phyloP scores from a whole-genome alignment of 2,113 vertebrate genomes.

The Otolemur garnettii region DNA sequence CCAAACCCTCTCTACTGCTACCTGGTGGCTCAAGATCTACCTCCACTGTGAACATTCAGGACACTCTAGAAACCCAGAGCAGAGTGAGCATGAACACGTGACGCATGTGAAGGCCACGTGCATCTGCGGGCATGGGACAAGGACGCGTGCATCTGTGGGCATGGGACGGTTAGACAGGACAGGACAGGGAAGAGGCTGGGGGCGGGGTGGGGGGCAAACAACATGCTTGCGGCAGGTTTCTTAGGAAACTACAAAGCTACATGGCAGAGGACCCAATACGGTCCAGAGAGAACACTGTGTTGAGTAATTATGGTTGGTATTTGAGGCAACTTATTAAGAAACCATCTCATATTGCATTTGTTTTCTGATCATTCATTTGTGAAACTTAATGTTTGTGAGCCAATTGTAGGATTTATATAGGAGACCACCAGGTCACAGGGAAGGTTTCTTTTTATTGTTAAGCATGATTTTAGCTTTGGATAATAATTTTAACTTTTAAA shows the following conservation, averaged over 20 bases:
- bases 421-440: not conserved
- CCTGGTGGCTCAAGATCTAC: not conserved
- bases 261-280: not conserved
- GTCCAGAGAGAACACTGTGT: not conserved
- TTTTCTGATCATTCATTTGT: not conserved
- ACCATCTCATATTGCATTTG: not conserved
- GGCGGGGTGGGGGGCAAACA: not conserved
- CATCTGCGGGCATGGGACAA: too few relatives aligned
- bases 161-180: not conserved
- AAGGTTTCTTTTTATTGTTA: not conserved
- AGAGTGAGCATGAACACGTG: not conserved
- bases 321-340: not conserved
- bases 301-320: not conserved
- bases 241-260: not conserved
- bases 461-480: not conserved
- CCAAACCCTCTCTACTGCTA: not conserved
- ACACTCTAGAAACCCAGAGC: constrained; percentile 23
- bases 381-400: not conserved
- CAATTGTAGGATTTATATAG: not conserved
- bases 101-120: not conserved
- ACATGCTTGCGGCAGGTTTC: not conserved
- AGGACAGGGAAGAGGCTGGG: not conserved
- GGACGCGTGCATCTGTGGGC: not conserved
- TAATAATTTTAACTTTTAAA: not conserved
- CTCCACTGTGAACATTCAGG: not conserved